Evolutionary conservation across 2,113 vertebrate genomes (phyloP).

Genomic region (Anhinga rufa): DNA sequence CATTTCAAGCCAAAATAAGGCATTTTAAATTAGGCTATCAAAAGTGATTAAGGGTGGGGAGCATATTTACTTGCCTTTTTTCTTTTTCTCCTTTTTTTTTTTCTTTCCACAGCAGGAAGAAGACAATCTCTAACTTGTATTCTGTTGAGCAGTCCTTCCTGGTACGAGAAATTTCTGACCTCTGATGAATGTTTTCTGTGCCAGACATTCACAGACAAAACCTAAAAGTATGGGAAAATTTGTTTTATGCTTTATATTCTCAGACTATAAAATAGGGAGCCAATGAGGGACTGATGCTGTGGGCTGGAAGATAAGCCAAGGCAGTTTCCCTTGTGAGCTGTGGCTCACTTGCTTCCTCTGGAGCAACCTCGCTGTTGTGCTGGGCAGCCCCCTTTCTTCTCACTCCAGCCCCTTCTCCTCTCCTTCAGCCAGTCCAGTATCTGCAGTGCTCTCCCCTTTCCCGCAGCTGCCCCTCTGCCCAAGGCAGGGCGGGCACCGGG

Average conservation of each 20-base stretch:
- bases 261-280: background rate
- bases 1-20: background rate
- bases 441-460: background rate
- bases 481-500: background rate
- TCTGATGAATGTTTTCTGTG: background rate
- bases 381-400: background rate
- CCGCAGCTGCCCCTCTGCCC: fast-evolving
- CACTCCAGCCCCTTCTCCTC: background rate
- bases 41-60: background rate
- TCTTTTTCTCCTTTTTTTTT: too few species aligned
- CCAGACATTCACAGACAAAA: background rate
- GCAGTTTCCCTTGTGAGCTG: background rate
- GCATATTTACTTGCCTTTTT: background rate
- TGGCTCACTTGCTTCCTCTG: background rate
- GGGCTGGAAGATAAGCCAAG: background rate
- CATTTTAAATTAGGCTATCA: background rate
- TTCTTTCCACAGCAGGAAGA: background rate
- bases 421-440: background rate
- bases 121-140: background rate
- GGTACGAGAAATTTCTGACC: background rate
- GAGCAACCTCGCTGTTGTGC: background rate
- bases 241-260: background rate
- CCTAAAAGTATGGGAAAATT: background rate
- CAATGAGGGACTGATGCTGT: background rate
- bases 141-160: background rate